These are phyloP conservation scores for Tragelaphus buxtoni DNA, from an alignment of 2,113 vertebrate genomes.

Conservation along the genomic window DNA sequence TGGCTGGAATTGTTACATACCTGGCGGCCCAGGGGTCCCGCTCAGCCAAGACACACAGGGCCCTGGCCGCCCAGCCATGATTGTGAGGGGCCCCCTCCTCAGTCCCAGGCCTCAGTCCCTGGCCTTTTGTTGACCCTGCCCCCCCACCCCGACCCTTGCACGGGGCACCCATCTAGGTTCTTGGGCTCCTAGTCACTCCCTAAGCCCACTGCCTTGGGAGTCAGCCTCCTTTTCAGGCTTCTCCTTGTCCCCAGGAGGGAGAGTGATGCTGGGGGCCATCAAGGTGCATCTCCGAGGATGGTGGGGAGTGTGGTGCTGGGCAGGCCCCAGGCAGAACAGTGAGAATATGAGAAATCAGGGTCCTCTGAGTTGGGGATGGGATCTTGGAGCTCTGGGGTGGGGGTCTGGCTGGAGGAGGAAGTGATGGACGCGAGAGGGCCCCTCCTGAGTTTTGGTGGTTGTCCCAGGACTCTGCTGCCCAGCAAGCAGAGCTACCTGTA, in stretches of 20 bases:
- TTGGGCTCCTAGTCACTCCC: not conserved
- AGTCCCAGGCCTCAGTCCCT: not conserved
- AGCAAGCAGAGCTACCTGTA: not conserved
- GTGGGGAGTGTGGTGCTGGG: not conserved
- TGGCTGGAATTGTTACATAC: constrained; percentile 84
- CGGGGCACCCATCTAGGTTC: not conserved
- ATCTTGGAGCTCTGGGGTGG: too few relatives aligned
- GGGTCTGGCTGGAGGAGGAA: not conserved
- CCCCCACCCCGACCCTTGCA: not conserved
- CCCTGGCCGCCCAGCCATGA: constrained; percentile 34
- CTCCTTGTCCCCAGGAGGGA: not conserved
- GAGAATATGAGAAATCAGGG: not conserved
- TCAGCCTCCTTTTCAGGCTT: not conserved
- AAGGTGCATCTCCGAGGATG: fast-evolving
- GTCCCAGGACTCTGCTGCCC: not conserved
- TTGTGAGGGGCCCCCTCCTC: constrained; percentile 40
- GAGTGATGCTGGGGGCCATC: not conserved
- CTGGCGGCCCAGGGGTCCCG: constrained; percentile 69
- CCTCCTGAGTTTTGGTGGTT: not conserved
- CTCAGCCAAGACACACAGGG: constrained; percentile 78
- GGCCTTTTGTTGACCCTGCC: not conserved
- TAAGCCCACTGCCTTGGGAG: not conserved
- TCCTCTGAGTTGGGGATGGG: not conserved
- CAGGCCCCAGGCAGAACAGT: not conserved
- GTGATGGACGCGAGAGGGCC: not conserved